Evolutionary conservation across 2,113 vertebrate genomes (phyloP).

Genomic region (Calypte anna): DNA sequence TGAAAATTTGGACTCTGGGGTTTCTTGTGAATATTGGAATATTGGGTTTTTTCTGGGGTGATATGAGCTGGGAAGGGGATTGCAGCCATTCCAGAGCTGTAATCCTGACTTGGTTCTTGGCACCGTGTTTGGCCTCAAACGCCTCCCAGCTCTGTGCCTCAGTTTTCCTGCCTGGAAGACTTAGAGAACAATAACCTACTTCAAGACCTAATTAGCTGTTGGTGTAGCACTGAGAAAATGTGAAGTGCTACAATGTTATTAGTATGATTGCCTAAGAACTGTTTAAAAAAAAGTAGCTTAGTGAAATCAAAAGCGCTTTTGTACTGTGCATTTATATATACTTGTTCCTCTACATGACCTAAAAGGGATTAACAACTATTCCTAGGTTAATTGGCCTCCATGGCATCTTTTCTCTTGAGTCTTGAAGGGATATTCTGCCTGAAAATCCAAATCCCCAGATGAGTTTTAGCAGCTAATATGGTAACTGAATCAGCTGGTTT

Average conservation of each 20-base stretch:
- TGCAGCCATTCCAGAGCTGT: neutral
- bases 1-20: neutral
- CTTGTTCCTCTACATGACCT: neutral
- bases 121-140: neutral
- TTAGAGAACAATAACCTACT: neutral
- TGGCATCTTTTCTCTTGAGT: neutral
- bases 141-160: neutral
- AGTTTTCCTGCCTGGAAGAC: neutral
- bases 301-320: conserved; percentile 20
- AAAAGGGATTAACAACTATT: conserved; percentile 15
- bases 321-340: neutral
- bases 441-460: conserved; percentile 10
- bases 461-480: neutral
- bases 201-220: neutral
- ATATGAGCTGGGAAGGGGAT: neutral
- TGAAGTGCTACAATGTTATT: neutral
- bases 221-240: neutral
- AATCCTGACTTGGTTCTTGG: neutral
- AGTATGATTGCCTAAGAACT: neutral
- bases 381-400: conserved; percentile 21
- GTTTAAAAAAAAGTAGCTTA: conserved; percentile 3
- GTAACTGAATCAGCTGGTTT: neutral
- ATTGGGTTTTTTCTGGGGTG: neutral
- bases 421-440: neutral
- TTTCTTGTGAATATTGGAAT: neutral